phyloP scores from a whole-genome alignment of 1,140 invertebrate species.

The Potamilus streckersoni region DNA sequence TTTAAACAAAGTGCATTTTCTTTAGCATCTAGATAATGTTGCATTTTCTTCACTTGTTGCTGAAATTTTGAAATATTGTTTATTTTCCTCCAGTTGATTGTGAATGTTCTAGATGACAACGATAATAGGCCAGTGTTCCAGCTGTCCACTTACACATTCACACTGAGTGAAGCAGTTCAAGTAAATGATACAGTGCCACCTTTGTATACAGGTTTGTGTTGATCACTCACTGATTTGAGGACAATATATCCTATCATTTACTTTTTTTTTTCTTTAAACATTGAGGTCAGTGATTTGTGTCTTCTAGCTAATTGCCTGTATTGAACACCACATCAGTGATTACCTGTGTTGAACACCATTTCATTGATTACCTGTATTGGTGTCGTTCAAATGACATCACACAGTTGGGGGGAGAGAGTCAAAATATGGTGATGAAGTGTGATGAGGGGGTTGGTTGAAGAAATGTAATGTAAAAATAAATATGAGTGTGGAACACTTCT shows the following conservation, averaged over 20 bases:
- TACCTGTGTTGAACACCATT: background rate
- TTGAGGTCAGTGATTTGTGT: background rate
- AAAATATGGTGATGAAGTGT: no score
- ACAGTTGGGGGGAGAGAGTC: no score
- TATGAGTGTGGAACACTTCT: no score
- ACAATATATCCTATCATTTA: no score
- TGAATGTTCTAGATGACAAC: constrained; percentile 52
- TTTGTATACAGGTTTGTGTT: constrained; percentile 24
- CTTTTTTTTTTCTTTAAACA: no score
- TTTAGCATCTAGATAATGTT: no score
- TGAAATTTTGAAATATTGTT: no score
- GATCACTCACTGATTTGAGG: background rate
- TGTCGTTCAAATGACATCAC: no score
- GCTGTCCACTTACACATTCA: constrained; percentile 37
- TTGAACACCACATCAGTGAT: background rate
- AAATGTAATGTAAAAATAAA: no score
- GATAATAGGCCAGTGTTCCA: constrained; percentile 52
- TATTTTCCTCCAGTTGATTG: constrained; percentile 30
- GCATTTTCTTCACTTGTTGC: no score
- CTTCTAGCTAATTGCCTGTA: background rate
- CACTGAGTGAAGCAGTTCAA: constrained; percentile 31
- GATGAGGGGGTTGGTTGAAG: no score
- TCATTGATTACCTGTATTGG: background rate
- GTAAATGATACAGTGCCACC: constrained; percentile 12
- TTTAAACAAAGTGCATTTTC: no score